Evolutionary conservation across 2,888 invertebrate genomes (phyloP), one percentile per base, ranked within the genome.

Genomic region (Hypena proboscidalis): DNA sequence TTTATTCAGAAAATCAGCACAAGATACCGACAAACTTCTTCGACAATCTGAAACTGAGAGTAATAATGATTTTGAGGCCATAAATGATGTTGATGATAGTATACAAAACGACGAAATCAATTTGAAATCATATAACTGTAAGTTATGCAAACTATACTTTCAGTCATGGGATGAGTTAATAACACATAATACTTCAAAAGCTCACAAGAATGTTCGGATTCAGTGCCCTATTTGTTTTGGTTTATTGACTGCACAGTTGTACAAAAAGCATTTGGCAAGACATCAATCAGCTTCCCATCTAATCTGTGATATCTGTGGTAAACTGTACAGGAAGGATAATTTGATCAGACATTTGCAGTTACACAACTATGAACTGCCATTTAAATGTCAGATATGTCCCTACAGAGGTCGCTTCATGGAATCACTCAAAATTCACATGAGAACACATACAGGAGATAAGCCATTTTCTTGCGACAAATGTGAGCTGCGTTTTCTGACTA

Each of bases 391-490:
- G 37, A 21, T 60, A 2, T 84, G 84, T 37, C 81, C 84, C 0
- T 85, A 84, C 21, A 55, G 78, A 25, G 84, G 84, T 0, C 58
- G 83, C 9, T 80, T 77, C 42, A 46, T 67, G 40, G 82, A 81
- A 29, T 80, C 82, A 1, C 50, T 85, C 0, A 80, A 74, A 55
- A 74, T 81, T 6, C 84, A 85, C 19, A 77, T 78, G 71, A 58
- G 78, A 22, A 77, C 76, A 4, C 84, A 84, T 32, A 78, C 80
- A 2, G 81, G 83, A 0, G 68, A 76, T 2, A 84, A 80, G 44
- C 82, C 81, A 6, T 85, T 76, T 55, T 67, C 77, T 1, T 85
- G 85, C 66, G 71, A 77, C 13, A 75, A 70, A 45, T 85, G 85
- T 43, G 59, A 77, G 1, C 53, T 78, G 33, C 50, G 66, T 0